Base-by-base conservation (phyloP, 2,888 invertebrate genomes). In the Aphidoletes aphidimyza region DNA sequence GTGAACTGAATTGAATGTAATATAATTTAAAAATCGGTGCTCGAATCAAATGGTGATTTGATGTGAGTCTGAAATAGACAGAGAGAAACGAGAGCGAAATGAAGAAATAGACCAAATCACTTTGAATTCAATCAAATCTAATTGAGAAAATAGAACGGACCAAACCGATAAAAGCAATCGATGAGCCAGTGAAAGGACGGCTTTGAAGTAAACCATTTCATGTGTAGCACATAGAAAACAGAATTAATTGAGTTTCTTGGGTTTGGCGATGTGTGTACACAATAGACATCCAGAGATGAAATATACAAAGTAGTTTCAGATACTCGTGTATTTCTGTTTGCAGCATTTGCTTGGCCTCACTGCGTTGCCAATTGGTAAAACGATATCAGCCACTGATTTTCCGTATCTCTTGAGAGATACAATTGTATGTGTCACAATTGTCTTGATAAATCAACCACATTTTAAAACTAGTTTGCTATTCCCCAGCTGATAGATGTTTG, bases 311-410 rank as follows among this genome's bases (percentile, higher is more conserved):
- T n/a, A n/a, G n/a, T n/a, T n/a, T n/a, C n/a, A n/a, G n/a, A n/a
- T n/a, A n/a, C n/a, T n/a, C n/a, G n/a, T n/a, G n/a, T n/a, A n/a
- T n/a, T n/a, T n/a, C n/a, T n/a, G n/a, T n/a, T n/a, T n/a, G n/a
- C n/a, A n/a, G 54, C 54, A 54, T 54, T 54, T 54, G 54, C n/a
- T 54, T 2, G 22, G 54, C 54, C 22, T 54, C 54, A 54, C 22
- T 22, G 54, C 6, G 22, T 54, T 54, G 2, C 22, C 22, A 9
- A 47, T 47, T 47, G 47, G n/a, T 22, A 54, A 22, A 22, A 26
- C 54, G 54, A 54, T 54, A 54, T 26, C 26, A 22, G 26, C 22
- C 26, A 11, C n/a, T n/a, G n/a, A n/a, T n/a, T n/a, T n/a, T n/a
- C n/a, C n/a, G n/a, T n/a, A n/a, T n/a, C n/a, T n/a, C n/a, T n/a